phyloP scores from a whole-genome alignment of 2,797 vertebrate genomes.

The Limosa lapponica region DNA sequence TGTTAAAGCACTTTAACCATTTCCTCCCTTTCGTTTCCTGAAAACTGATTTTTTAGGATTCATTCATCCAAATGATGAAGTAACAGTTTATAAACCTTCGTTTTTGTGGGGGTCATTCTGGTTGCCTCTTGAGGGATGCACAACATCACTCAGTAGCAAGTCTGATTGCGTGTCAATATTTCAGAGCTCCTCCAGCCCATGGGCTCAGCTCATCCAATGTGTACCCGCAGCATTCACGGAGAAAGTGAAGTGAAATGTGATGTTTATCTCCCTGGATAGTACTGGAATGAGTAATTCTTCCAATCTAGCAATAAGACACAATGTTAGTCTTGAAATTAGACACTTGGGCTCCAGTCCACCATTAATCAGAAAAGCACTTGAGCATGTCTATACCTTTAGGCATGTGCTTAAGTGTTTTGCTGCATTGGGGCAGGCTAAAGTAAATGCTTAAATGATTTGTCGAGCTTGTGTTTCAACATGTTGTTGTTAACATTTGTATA shows the following conservation, averaged over 20 bases:
- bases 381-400: constrained; percentile 46
- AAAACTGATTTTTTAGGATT: neutral
- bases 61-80: neutral
- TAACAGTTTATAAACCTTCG: neutral
- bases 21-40: neutral
- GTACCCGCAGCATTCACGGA: neutral
- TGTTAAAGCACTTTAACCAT: neutral
- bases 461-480: neutral
- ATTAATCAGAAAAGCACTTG: constrained; percentile 46
- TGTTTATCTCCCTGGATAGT: constrained; percentile 8
- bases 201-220: neutral
- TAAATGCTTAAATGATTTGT: constrained; percentile 27
- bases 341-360: constrained; percentile 22
- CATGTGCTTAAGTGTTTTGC: constrained; percentile 20
- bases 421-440: constrained; percentile 25
- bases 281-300: constrained; percentile 36
- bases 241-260: neutral
- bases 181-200: neutral
- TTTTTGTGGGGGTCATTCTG: neutral
- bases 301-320: constrained; percentile 26
- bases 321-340: constrained; percentile 51
- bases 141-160: neutral
- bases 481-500: neutral
- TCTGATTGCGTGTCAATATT: neutral
- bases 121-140: neutral